Evolutionary conservation across 2,113 vertebrate species (phyloP).

Genomic region (Halichoerus grypus): DNA sequence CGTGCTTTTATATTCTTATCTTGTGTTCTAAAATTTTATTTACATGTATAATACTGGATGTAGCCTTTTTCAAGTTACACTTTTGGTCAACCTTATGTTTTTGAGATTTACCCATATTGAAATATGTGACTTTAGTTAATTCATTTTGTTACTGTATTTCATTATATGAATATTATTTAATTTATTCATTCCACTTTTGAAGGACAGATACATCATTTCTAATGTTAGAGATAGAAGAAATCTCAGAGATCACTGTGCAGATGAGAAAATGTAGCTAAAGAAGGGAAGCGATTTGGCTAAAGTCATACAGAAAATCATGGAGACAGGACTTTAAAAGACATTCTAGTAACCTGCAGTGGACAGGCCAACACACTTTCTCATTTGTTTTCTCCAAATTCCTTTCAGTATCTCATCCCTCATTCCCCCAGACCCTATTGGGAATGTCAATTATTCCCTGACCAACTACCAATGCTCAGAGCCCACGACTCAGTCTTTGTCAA

Average conservation of each 20-base stretch:
- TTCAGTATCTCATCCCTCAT: not conserved
- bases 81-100: not conserved
- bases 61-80: not conserved
- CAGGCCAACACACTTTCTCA: not conserved
- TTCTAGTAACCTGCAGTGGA: not conserved
- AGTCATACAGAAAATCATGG: not conserved
- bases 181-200: not conserved
- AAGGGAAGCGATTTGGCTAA: not conserved
- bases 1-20: not conserved
- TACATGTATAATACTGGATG: not conserved
- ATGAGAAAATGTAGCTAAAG: not conserved
- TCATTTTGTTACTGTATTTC: not conserved
- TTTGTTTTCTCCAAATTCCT: not conserved
- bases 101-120: not conserved
- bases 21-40: conserved; percentile 41
- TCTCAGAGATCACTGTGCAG: not conserved
- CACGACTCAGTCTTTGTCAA: not conserved
- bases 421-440: not conserved
- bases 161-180: not conserved
- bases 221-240: not conserved
- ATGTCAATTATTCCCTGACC: not conserved
- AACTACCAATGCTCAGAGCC: not conserved
- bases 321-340: not conserved
- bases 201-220: not conserved
- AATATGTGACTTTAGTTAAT: not conserved